Percentiles rank a stretch among this genome's conserved stretches.
phyloP scores from a whole-genome alignment of 1,140 invertebrate species.

The Sminthurides bifidus region DNA sequence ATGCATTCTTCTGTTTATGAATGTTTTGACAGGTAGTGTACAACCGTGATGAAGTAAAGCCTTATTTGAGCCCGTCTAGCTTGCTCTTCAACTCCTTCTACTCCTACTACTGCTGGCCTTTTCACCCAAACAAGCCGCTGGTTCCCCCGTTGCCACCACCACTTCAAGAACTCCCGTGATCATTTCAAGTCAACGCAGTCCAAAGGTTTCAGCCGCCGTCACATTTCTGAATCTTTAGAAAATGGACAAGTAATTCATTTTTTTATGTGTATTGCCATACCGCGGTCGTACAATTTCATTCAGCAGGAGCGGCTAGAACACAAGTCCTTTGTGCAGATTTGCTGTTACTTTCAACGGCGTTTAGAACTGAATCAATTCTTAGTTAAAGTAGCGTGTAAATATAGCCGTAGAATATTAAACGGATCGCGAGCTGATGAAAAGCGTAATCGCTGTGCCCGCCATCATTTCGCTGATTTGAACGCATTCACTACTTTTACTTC shows the following conservation, averaged over 20 bases:
- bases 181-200: too few relatives aligned
- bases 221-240: too few relatives aligned
- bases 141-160: constrained; percentile 3
- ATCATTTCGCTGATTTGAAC: not conserved
- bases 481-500: not conserved
- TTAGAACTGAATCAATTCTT: not conserved
- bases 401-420: too few relatives aligned
- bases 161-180: constrained; percentile 8
- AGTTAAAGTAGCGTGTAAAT: too few relatives aligned
- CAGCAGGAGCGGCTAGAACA: not conserved
- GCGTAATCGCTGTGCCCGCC: not conserved
- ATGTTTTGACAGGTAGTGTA: constrained; percentile 28
- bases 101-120: constrained; percentile 31
- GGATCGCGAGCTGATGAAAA: not conserved
- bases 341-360: not conserved
- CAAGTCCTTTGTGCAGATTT: not conserved
- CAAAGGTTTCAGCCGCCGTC: too few relatives aligned
- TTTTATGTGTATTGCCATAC: too few relatives aligned
- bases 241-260: too few relatives aligned
- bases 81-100: constrained; percentile 29
- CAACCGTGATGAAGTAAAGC: constrained; percentile 31
- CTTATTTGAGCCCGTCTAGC: constrained; percentile 28
- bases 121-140: constrained; percentile 14
- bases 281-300: not conserved
- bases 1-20: not conserved